Evolutionary conservation across 2,113 vertebrate species (phyloP).

Genomic region (Microtus pennsylvanicus): DNA sequence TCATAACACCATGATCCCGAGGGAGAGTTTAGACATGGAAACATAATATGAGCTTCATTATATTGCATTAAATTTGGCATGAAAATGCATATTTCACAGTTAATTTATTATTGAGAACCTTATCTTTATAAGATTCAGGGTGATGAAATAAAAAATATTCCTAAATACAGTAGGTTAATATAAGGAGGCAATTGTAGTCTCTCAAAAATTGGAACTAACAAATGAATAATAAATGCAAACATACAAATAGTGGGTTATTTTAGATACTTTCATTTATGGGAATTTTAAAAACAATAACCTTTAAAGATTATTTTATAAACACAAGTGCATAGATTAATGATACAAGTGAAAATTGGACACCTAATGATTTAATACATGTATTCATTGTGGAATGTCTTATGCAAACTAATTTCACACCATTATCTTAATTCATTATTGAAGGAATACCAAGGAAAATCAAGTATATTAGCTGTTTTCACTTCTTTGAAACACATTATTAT

Average conservation of each 20-base stretch:
- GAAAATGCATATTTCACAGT: neutral
- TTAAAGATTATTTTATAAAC: neutral
- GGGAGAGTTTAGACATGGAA: neutral
- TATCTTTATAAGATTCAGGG: neutral
- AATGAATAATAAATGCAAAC: neutral
- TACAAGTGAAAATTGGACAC: neutral
- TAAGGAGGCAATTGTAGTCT: neutral
- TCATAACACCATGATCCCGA: neutral
- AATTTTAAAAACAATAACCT: neutral
- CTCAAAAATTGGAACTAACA: neutral
- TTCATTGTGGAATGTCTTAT: neutral
- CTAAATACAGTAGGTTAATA: neutral
- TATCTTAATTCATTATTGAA: neutral
- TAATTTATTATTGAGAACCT: conserved; percentile 9
- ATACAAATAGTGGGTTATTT: neutral
- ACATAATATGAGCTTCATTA: neutral
- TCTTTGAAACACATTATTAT: neutral
- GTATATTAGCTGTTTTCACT: neutral
- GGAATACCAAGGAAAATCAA: neutral
- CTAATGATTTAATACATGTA: neutral
- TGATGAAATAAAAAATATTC: neutral
- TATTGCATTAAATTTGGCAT: neutral
- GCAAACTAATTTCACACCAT: neutral
- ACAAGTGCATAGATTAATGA: neutral
- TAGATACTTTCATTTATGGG: neutral